Percentiles rank a stretch among this genome's conserved stretches.
Evolutionary conservation across 2,113 vertebrate genomes (phyloP).

Genomic region (Anser brachyrhynchus): DNA sequence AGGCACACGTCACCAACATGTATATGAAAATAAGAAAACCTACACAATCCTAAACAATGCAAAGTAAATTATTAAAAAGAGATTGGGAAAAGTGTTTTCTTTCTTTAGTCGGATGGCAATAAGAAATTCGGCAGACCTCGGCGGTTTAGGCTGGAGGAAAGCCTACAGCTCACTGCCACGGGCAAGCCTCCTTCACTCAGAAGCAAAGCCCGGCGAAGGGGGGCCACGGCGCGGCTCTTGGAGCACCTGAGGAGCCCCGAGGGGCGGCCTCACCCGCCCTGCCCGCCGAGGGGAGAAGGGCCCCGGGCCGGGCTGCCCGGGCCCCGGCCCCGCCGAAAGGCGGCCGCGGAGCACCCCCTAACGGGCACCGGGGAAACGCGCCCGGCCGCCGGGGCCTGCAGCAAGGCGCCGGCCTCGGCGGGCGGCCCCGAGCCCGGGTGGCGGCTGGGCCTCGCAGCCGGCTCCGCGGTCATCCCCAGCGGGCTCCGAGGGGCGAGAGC

Average conservation of each 20-base stretch:
- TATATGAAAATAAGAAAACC: neutral
- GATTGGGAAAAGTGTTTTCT: neutral
- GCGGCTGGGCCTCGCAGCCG: no score
- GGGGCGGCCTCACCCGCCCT: no score
- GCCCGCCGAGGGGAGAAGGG: no score
- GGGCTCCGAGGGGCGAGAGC: no score
- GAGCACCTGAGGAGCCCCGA: no score
- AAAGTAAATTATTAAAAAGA: neutral
- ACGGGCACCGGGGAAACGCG: neutral
- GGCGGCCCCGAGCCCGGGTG: no score
- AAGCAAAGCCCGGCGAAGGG: no score
- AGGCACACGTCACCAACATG: neutral
- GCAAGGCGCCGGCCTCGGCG: no score
- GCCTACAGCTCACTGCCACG: fast-evolving
- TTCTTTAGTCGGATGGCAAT: neutral
- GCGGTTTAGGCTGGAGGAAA: neutral
- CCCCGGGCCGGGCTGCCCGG: no score
- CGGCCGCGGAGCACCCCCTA: neutral
- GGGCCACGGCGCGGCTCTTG: no score
- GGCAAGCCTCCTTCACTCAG: neutral
- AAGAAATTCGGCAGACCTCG: neutral
- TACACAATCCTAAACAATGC: neutral
- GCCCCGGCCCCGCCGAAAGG: neutral
- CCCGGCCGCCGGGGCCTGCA: no score
- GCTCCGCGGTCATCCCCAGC: no score